Percentiles rank a stretch among this genome's conserved stretches.
phyloP scores from a whole-genome alignment of 2,888 invertebrate genomes.

The Cosmia pyralina region DNA sequence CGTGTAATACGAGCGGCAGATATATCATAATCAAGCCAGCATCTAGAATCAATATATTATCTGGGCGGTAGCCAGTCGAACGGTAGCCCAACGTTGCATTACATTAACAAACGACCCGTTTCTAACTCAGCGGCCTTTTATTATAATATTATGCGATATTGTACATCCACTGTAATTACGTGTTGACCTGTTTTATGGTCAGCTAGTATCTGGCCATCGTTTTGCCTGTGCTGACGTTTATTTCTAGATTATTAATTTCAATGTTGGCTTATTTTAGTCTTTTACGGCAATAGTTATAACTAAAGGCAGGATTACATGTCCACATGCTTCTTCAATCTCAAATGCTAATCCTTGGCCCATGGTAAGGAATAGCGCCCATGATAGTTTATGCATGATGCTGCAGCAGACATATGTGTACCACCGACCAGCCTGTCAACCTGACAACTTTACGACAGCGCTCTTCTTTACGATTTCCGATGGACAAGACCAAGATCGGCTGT shows the following conservation, averaged over 20 bases:
- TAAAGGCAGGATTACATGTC: constrained; percentile 31
- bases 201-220: constrained; percentile 50
- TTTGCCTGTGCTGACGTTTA: constrained; percentile 46
- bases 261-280: constrained; percentile 46
- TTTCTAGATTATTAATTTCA: constrained; percentile 58
- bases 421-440: constrained; percentile 62
- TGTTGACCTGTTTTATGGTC: constrained; percentile 67
- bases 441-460: constrained; percentile 67
- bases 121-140: constrained; percentile 69
- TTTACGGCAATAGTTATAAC: constrained; percentile 43
- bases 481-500: constrained; percentile 66
- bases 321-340: constrained; percentile 31
- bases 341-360: constrained; percentile 51
- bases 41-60: constrained; percentile 75
- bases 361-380: constrained; percentile 58
- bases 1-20: constrained; percentile 68
- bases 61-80: constrained; percentile 65
- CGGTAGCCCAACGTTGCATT: constrained; percentile 72
- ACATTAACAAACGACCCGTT: constrained; percentile 71
- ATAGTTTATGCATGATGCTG: constrained; percentile 65
- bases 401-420: constrained; percentile 65
- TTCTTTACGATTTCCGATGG: constrained; percentile 74
- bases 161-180: constrained; percentile 69
- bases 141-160: constrained; percentile 69
- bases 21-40: constrained; percentile 77